phyloP scores from a whole-genome alignment of 2,797 vertebrate genomes.

The Squalus acanthias region DNA sequence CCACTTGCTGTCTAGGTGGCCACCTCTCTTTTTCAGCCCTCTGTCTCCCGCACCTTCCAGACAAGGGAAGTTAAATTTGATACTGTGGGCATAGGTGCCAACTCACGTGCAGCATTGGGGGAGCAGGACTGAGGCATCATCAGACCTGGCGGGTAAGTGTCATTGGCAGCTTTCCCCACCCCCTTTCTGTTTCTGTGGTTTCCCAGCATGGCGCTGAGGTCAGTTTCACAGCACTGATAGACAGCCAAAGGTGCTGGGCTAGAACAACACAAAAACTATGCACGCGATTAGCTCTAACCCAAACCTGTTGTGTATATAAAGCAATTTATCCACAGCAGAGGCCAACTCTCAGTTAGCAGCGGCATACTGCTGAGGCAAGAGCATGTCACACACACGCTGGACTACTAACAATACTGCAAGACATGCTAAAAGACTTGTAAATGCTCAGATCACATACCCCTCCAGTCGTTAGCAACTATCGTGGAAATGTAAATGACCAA shows the following conservation, averaged over 20 bases:
- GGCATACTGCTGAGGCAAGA: slow-evolving; percentile 1
- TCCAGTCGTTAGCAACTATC: not conserved
- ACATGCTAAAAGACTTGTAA: not conserved
- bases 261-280: not conserved
- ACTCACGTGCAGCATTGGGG: slow-evolving; percentile 24
- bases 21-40: slow-evolving; percentile 28
- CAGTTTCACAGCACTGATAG: slow-evolving; percentile 27
- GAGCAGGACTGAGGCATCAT: slow-evolving; percentile 33
- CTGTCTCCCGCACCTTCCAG: slow-evolving; percentile 29
- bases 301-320: not conserved
- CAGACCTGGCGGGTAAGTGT: slow-evolving; percentile 34
- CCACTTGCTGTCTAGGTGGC: slow-evolving; percentile 27
- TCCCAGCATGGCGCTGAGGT: not conserved
- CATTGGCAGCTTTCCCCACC: slow-evolving; percentile 4
- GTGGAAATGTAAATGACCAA: too few species aligned
- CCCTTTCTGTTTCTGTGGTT: slow-evolving; percentile 3
- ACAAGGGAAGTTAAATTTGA: slow-evolving; percentile 34
- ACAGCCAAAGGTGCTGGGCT: not conserved
- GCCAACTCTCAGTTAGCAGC: not conserved
- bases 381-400: not conserved
- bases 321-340: not conserved
- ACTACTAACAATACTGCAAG: not conserved
- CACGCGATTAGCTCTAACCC: not conserved
- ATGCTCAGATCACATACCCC: not conserved
- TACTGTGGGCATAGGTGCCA: slow-evolving; percentile 33